Evolutionary conservation across 2,113 vertebrate genomes (phyloP), one percentile per base, ranked within the genome.

Genomic region (Aix galericulata): DNA sequence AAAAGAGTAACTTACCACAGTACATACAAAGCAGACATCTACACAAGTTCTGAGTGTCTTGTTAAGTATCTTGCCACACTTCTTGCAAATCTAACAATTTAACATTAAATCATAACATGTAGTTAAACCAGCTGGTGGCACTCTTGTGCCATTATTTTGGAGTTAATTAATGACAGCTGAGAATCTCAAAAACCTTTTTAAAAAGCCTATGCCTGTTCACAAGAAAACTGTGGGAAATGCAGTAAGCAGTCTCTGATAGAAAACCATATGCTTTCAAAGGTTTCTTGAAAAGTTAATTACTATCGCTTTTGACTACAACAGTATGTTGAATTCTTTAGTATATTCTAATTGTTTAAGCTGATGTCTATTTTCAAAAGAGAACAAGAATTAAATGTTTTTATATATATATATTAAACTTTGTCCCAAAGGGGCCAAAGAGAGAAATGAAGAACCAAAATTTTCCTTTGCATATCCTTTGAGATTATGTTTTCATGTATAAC

Each of bases 91-190:
- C 29, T 23, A 76, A 29, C 13, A 62, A 38, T 29, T 67, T 55
- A 87, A 59, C n/a, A 42, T 53, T 71, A 91, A 91, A 38, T 50
- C 17, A 66, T 20, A 62, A 62, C 3, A 17, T 84, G 40, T 73
- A 91, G 85, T 77, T 71, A 96, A 79, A 94, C 94, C 94, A 95
- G 72, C 84, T 96, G 96, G 93, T 97, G 97, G 96, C 94, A 97
- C 76, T 88, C 68, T 93, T 92, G 95, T 48, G 44, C 94, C 82
- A 90, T 74, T 93, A 21, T 14, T 92, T 76, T 40, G 18, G 22
- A 87, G 66, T 84, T 40, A 46, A 26, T 53, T 64, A 40, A 29
- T 3, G 13, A 63, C 7, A 55, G 17, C 17, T 64, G 20, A 88
- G 44, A 86, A 83, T 89, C 31, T 32, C 2, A 55, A 85, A 85